A percentile compares a stretch with the other conserved stretches of the same genome.
These are phyloP conservation scores for Hipparchia semele DNA, from an alignment of 2,888 invertebrate genomes.

Conservation along the genomic window DNA sequence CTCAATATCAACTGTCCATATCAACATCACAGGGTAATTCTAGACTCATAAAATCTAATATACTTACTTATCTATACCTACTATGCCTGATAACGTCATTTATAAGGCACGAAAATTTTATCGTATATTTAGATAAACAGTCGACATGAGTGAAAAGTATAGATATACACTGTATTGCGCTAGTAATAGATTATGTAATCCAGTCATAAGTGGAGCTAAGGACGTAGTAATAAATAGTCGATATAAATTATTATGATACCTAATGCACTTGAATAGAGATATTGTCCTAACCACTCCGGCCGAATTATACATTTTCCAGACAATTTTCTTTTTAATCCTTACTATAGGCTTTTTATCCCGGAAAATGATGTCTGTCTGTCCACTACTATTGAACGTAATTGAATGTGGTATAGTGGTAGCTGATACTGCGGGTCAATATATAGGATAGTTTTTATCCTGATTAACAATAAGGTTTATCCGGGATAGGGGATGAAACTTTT, in stretches of 20 bases:
- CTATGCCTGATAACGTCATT: constrained; percentile 14
- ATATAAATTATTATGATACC: background rate
- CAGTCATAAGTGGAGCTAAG: background rate
- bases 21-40: constrained; percentile 2
- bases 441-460: too few relatives aligned
- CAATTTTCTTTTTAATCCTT: background rate
- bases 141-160: background rate
- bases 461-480: too few relatives aligned
- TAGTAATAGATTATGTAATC: constrained; percentile 9
- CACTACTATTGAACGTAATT: too few relatives aligned
- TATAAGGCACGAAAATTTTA: constrained; percentile 10
- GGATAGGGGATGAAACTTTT: too few relatives aligned
- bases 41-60: constrained; percentile 10
- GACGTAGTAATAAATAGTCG: background rate
- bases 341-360: background rate
- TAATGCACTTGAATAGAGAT: background rate
- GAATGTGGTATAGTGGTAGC: too few relatives aligned
- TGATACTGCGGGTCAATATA: too few relatives aligned
- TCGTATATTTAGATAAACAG: constrained; percentile 18
- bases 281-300: background rate
- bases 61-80: too few relatives aligned
- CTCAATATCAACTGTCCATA: background rate
- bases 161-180: background rate
- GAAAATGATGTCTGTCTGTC: too few relatives aligned
- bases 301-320: background rate